Conservation (phyloP, 1,140 invertebrate species). For the Lineus longissimus region DNA sequence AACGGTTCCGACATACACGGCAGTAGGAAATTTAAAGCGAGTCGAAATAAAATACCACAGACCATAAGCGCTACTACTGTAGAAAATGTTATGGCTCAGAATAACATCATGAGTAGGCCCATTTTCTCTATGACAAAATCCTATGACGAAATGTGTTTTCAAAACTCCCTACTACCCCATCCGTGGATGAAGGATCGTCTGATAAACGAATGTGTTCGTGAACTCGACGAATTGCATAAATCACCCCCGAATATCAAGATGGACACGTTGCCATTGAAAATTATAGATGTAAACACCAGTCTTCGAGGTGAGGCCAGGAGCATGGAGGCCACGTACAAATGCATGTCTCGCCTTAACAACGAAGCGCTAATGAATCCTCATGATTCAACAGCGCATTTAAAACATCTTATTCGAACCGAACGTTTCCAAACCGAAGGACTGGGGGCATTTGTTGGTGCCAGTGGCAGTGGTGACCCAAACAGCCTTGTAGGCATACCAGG, state of each 20-base stretch:
- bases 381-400: slow-evolving; percentile 3
- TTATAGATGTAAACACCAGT: slow-evolving; percentile 4
- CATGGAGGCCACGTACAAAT: slow-evolving; percentile 1
- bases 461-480: not conserved
- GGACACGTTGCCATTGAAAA: slow-evolving; percentile 6
- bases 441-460: not conserved
- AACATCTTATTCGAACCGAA: slow-evolving; percentile 4
- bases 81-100: slow-evolving; percentile 4
- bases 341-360: not conserved
- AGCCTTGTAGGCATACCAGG: slow-evolving; percentile 6
- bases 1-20: slow-evolving; percentile 3
- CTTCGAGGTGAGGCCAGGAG: slow-evolving; percentile 1
- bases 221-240: slow-evolving; percentile 6
- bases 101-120: slow-evolving; percentile 6
- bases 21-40: not conserved
- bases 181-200: slow-evolving; percentile 5
- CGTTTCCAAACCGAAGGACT: slow-evolving; percentile 5
- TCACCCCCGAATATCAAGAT: not conserved
- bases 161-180: slow-evolving; percentile 2
- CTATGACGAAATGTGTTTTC: slow-evolving; percentile 4
- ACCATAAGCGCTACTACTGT: not conserved
- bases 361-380: slow-evolving; percentile 2
- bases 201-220: slow-evolving; percentile 4
- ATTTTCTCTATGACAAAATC: not conserved
- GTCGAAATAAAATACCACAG: not conserved